Evolutionary conservation across 2,888 invertebrate genomes (phyloP), one percentile per base, ranked within the genome.

Genomic region (Eupithecia inturbata): DNA sequence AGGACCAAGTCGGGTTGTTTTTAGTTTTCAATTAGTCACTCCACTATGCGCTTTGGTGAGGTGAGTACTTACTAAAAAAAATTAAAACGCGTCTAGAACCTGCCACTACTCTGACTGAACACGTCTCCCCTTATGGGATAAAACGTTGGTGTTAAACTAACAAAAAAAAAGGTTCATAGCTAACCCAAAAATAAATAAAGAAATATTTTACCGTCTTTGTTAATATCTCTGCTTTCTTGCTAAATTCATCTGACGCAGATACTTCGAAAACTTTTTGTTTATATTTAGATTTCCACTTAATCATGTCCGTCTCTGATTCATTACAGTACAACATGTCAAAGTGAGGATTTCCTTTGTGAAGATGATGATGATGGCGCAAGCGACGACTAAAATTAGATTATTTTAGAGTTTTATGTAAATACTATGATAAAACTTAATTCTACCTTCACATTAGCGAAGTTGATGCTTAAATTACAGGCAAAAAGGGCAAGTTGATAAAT

Each of bases 281-380:
- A 76, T 92, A 94, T 73, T 94, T 91, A 0, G 95, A 95, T 1
- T 92, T 89, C 95, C 95, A 95, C 74, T 91, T 93, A 28, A 95
- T 95, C 92, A 94, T 94, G 74, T 95, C 95, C 1, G 92, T 92
- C 83, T 94, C 94, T 1, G 93, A 92, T 78, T 91, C 87, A 74
- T 89, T 89, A 78, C 93, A 94, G 76, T 92, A 93, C 16, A 95
- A 79, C 91, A 94, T 91, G 1, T 91, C 87, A 67, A 86, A 92
- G 79, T 91, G 91, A 1, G 94, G 94, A 78, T 94, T 93, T 57
- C 77, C 57, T 5, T 4, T 12, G 22, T 14, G 22, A 4, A 1
- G 12, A 22, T 4, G 3, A 22, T 36, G n/a, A 22, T 2, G n/a
- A 0, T 4, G 19, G 7, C 3, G 16, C 16, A 0, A 1, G 10